Base-by-base conservation (phyloP, 1,140 invertebrate genomes). In the Planococcus citri region DNA sequence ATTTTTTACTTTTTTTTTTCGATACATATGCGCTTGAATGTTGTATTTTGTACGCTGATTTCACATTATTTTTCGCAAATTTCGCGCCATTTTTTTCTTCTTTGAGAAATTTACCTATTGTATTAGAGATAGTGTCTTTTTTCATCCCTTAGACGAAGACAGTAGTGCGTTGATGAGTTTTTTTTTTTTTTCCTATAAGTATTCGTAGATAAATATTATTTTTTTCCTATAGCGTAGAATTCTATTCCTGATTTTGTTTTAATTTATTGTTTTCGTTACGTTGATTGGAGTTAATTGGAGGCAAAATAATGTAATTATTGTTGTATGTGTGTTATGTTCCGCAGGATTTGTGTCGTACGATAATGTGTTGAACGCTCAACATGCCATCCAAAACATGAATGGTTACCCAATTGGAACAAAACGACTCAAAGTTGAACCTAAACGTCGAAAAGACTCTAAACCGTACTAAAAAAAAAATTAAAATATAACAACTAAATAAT, bases 361-460 rank as follows among this genome's bases (percentile, higher is more conserved):
- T 80, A 97, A 94, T 80, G 86, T 90, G 68, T 80, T 88, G 73
- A 94, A 92, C 77, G 94, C 94, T 72, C 93, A 96, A 79, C 87
- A 90, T 76, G 95, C 95, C 73, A 97, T 98, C 76, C 89, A 94
- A 78, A 90, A 91, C 75, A 97, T 98, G 94, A 95, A 98, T 82
- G 92, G 95, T 74, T 97, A 95, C 79, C 94, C 96, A 82, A 94
- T 97, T 80, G 94, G 94, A 77, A 95, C 91, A 79, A 98, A 97
- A 81, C 86, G 94, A 78, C 86, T 97, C 73, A 97, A 97, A 86
- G 95, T 98, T 78, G 94, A 97, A 82, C 85, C 97, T 77, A 98
- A 98, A 84, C 86, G 93, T 80, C 90, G 92, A 74, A 97, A 95
- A 85, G 93, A 95, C 79, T 85, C 87, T 70, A 88, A 89, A 81